Base-by-base conservation (phyloP, 2,888 invertebrate genomes). In the Apamea anceps region DNA sequence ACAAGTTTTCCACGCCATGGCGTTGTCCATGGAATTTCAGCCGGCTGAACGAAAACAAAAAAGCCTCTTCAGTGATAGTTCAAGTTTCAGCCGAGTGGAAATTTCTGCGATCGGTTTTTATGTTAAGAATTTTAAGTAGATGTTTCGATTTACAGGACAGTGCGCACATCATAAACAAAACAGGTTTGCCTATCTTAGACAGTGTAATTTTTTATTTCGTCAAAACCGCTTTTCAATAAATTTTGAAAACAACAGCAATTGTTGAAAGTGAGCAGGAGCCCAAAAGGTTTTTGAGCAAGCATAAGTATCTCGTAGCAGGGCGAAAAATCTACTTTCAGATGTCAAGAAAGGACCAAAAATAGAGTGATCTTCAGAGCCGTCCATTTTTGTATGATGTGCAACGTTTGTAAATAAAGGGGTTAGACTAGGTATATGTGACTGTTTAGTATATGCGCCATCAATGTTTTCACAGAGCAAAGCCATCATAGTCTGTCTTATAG, bases 1-100 rank as follows among this genome's bases (percentile, higher is more conserved):
- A 85, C 73, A 85, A 90, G 81, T 86, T 87, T 82, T 72, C 75
- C 63, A 75, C 48, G 75, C 81, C 62, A 81, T 81, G 66, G 75
- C 48, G 78, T 62, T 62, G 60, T n/a, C 67, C 62, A 82, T 80
- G 71, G 83, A 85, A 89, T 89, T 82, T 82, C 79, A 84, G 79
- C 7, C 66, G 76, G 63, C 45, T 77, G 68, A 82, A 68, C 79
- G 67, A 72, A 81, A 62, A 88, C 78, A 85, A 89, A 89, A 88
- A 79, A 67, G 57, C 65, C 57, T 72, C 70, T 77, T 77, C 72
- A 76, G 79, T 75, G 37, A 76, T 62, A 80, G 84, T 77, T 87
- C 48, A 63, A 77, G 76, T 80, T 54, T 79, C 60, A 86, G 62
- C 37, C 42, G 12, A 84, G 75, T 45, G 77, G 60, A 67, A 83